Conservation (phyloP, 2,888 invertebrate genomes). For the Lycia hirtaria region DNA sequence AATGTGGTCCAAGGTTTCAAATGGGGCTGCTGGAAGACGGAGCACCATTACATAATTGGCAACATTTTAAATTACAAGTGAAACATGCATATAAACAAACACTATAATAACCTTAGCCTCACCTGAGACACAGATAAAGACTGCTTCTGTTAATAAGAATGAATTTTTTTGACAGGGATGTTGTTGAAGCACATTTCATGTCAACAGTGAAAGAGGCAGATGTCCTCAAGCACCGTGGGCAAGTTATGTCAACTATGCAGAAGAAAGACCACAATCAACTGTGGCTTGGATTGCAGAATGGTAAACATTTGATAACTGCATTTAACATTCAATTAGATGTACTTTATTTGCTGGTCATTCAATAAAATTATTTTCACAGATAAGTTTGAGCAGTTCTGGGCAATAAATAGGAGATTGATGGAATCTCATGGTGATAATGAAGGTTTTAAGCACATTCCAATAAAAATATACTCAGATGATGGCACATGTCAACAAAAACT, state of each 20-base stretch:
- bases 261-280: conserved; percentile 98
- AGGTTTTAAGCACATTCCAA: conserved; percentile 95
- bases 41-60: too few relatives aligned
- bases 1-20: too few relatives aligned
- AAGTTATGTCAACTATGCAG: conserved; percentile 95
- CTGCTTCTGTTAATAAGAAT: background rate
- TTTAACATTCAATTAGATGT: background rate
- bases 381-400: conserved; percentile 99
- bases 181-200: conserved; percentile 97
- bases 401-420: conserved; percentile 97
- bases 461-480: conserved; percentile 92
- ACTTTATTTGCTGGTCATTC: too few relatives aligned
- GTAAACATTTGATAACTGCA: conserved; percentile 72
- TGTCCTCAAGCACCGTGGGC: conserved; percentile 97
- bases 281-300: conserved; percentile 97
- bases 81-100: too few relatives aligned
- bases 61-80: too few relatives aligned
- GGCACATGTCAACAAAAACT: conserved; percentile 91
- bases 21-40: too few relatives aligned
- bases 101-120: too few relatives aligned
- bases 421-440: conserved; percentile 92
- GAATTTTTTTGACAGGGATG: conserved; percentile 87
- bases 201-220: conserved; percentile 99
- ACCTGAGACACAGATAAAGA: too few relatives aligned
- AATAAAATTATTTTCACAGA: conserved; percentile 85